Evolutionary conservation across 2,113 vertebrate genomes (phyloP).

Genomic region (Mionectes macconnelli): DNA sequence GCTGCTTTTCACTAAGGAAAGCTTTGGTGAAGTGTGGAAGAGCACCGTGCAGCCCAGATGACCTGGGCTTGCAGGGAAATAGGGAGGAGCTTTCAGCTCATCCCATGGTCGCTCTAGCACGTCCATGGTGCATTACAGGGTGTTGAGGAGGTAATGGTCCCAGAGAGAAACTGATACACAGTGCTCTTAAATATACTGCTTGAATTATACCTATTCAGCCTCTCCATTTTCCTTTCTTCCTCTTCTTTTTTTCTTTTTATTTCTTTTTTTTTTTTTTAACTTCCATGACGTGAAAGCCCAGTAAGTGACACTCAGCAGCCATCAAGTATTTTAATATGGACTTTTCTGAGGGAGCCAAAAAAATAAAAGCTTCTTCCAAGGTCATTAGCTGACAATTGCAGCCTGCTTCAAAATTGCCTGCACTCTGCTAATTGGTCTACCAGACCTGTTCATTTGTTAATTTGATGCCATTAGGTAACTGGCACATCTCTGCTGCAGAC

Average conservation of each 20-base stretch:
- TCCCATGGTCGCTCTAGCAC: accelerated
- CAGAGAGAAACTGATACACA: background rate
- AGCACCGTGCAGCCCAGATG: background rate
- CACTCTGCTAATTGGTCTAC: constrained; percentile 50
- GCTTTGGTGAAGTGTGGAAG: background rate
- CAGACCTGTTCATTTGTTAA: constrained; percentile 61
- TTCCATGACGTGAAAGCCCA: background rate
- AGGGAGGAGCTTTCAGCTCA: background rate
- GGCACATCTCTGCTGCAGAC: constrained; percentile 19
- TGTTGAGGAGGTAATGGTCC: background rate
- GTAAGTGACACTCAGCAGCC: constrained; percentile 20
- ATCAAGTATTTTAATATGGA: constrained; percentile 25
- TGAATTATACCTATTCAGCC: background rate
- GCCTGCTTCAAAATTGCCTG: constrained; percentile 43
- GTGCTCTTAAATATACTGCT: background rate
- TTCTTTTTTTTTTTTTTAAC: background rate
- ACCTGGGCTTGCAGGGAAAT: background rate
- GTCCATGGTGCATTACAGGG: background rate
- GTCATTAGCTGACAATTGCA: constrained; percentile 56
- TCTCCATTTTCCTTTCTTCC: background rate
- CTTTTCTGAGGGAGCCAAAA: background rate
- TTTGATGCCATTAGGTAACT: constrained; percentile 62
- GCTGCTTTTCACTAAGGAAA: background rate
- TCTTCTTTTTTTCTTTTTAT: background rate
- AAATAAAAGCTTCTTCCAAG: constrained; percentile 12